Evolutionary conservation across 2,113 vertebrate genomes (phyloP).

Genomic region (Oryzias melastigma): DNA sequence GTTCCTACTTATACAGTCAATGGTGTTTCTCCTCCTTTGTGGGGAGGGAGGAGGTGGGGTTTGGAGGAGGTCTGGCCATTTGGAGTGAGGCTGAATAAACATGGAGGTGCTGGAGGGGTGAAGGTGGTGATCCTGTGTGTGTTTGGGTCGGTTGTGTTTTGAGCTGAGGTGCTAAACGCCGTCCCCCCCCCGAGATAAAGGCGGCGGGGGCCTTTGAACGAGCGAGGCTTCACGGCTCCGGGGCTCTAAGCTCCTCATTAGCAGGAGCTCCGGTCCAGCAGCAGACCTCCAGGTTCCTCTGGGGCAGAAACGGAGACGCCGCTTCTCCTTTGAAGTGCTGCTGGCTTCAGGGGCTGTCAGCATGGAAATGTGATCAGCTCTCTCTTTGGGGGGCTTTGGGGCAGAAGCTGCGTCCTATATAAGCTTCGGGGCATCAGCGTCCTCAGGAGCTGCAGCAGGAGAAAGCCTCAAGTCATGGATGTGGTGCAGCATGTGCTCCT

Average conservation of each 20-base stretch:
- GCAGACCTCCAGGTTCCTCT: conserved; percentile 49
- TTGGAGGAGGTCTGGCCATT: conserved; percentile 63
- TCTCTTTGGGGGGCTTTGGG: conserved; percentile 54
- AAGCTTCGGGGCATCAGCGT: conserved; percentile 55
- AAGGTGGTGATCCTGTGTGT: conserved; percentile 56
- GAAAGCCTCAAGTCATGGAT: conserved; percentile 48
- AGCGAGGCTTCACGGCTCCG: conserved; percentile 65
- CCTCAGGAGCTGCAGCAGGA: conserved; percentile 43
- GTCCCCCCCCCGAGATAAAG: conserved; percentile 69
- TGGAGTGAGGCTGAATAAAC: conserved; percentile 77
- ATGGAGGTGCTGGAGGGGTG: conserved; percentile 64
- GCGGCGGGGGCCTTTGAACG: conserved; percentile 70
- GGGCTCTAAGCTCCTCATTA: conserved; percentile 76
- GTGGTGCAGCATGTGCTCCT: conserved; percentile 34
- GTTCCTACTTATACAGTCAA: no score
- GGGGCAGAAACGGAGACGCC: conserved; percentile 39
- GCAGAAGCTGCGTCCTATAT: conserved; percentile 44
- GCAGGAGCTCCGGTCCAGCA: conserved; percentile 50
- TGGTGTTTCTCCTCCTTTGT: background rate
- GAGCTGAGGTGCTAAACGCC: conserved; percentile 66
- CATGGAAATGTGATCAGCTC: conserved; percentile 79
- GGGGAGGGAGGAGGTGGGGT: conserved; percentile 11
- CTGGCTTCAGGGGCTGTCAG: conserved; percentile 46
- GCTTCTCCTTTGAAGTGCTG: conserved; percentile 72
- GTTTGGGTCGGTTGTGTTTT: conserved; percentile 70